Base-by-base conservation (phyloP, 1,140 invertebrate genomes). In the Drosophila navojoa region DNA sequence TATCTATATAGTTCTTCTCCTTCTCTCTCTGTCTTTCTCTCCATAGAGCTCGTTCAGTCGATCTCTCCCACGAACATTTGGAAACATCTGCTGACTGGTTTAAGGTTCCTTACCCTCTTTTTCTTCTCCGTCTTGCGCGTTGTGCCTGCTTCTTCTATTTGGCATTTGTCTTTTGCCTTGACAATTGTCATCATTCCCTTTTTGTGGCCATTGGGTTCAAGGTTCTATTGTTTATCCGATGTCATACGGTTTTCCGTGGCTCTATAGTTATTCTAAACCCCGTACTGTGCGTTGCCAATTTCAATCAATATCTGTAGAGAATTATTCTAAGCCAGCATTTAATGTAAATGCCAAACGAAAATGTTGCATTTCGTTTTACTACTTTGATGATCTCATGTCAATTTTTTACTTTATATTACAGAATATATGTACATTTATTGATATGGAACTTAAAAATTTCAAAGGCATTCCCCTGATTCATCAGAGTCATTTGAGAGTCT, bases 261-360 rank as follows among this genome's bases (percentile, higher is more conserved):
- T 44, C 45, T 49, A 49, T 66, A 53, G 49, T 16, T 55, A 25
- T 19, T n/a, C 38, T 60, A 59, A 59, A 44, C 4, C 13, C 52
- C 49, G 38, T 72, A 66, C 35, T n/a, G 29, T 32, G 27, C 60
- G 15, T 35, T 78, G 59, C 49, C 72, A 70, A 81, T 81, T 79
- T 69, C 59, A 69, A 71, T 81, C 81, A 47, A 79, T 15, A 62
- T 55, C 79, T 73, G 74, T 57, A 66, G 52, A 69, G 44, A 86
- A 82, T 86, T 49, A 58, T 45, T 15, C 61, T 64, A 68, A 70
- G 71, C 76, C 81, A 77, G 82, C 81, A 54, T 70, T 76, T 82
- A 87, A 86, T 86, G 82, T 73, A 82, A 87, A 87, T 86, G 82
- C 71, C 82, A 87, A 87, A 77, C 50, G 73, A 89, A 69, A 55